phyloP scores from a whole-genome alignment of 2,113 vertebrate genomes.

The Aplodontia rufa region DNA sequence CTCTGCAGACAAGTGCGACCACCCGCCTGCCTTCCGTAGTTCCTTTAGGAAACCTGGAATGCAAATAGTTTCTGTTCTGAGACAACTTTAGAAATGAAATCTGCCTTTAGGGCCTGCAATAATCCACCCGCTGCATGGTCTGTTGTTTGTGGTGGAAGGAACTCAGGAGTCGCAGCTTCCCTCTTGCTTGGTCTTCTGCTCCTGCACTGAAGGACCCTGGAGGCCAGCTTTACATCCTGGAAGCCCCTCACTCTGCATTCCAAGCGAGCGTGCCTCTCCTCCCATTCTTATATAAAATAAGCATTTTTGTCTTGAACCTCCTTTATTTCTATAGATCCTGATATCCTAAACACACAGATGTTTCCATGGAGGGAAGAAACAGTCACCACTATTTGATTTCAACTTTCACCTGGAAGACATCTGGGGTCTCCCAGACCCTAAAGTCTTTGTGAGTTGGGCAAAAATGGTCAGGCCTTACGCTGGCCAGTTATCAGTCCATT shows the following conservation, averaged over 20 bases:
- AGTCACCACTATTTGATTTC: no score
- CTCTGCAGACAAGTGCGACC: background rate
- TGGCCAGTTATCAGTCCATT: background rate
- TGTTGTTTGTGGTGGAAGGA: background rate
- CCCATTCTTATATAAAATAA: background rate
- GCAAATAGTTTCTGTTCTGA: background rate
- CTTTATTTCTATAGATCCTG: background rate
- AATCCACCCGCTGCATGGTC: no score
- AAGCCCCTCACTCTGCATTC: background rate
- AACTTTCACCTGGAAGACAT: background rate
- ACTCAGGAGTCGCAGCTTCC: background rate
- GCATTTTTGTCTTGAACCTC: background rate
- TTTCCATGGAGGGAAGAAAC: background rate
- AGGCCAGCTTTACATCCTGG: accelerated
- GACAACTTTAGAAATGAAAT: background rate
- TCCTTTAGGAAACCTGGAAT: background rate
- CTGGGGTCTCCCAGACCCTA: background rate
- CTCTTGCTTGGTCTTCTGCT: background rate
- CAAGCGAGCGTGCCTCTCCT: background rate
- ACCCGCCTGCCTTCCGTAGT: background rate
- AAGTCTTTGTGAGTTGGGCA: background rate
- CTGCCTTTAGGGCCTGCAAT: background rate
- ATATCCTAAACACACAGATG: background rate
- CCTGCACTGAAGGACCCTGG: no score
- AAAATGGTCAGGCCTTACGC: background rate